Conservation (phyloP, 2,888 invertebrate genomes). For the Hipparchia sbordonii region DNA sequence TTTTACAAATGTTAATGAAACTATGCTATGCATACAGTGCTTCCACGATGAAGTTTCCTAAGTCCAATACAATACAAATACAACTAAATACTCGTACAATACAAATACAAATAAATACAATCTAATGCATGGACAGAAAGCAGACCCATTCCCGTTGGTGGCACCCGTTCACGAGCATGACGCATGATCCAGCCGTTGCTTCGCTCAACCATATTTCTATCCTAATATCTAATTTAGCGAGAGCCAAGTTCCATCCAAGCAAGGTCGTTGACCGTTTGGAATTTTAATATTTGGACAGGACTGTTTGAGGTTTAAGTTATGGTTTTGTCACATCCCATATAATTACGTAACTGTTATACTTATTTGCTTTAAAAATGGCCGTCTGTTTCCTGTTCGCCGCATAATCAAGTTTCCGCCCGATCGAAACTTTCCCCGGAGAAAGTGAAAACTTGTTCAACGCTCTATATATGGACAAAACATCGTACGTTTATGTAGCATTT, state of each 20-base stretch:
- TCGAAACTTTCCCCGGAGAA: conserved; percentile 30
- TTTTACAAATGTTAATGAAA: too few species aligned
- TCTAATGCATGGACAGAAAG: too few species aligned
- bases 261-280: neutral
- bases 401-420: conserved; percentile 18
- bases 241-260: too few species aligned
- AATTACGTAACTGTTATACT: neutral
- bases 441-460: conserved; percentile 25
- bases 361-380: neutral
- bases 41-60: too few species aligned
- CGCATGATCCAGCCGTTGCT: too few species aligned
- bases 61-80: too few species aligned
- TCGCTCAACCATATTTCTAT: too few species aligned
- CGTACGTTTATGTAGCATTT: neutral
- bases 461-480: conserved; percentile 1
- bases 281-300: neutral
- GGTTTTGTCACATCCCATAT: neutral
- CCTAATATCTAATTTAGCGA: neutral
- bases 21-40: too few species aligned
- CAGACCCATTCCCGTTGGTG: too few species aligned
- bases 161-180: too few species aligned
- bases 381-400: conserved; percentile 5
- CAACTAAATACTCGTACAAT: too few species aligned
- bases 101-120: too few species aligned
- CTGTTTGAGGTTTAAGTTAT: neutral